Evolutionary conservation across 2,888 invertebrate genomes (phyloP).

Genomic region (Crepidodera aurea): DNA sequence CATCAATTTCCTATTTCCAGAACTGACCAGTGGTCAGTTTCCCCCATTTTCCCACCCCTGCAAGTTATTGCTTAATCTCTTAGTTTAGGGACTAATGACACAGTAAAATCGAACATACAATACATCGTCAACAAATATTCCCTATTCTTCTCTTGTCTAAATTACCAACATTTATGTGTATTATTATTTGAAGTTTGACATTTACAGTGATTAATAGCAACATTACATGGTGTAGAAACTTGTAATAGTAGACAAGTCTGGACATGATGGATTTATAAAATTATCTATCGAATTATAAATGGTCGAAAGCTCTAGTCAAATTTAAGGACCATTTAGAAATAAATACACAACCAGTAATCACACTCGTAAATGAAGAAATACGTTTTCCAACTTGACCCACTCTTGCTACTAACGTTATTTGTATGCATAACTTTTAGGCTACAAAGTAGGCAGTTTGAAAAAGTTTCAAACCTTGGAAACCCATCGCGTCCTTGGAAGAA

Average conservation of each 20-base stretch:
- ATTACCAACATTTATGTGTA: slow-evolving; percentile 48
- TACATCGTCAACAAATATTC: slow-evolving; percentile 57
- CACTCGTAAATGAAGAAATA: no score
- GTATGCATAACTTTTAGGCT: no score
- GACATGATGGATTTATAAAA: slow-evolving; percentile 36
- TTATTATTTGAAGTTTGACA: slow-evolving; percentile 49
- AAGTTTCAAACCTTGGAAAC: no score
- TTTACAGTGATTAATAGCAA: slow-evolving; percentile 50
- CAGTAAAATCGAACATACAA: slow-evolving; percentile 38
- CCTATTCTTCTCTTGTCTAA: slow-evolving; percentile 38
- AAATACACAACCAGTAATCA: no score
- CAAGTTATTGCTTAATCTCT: slow-evolving; percentile 61
- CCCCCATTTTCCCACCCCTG: slow-evolving; percentile 51
- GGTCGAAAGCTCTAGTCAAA: no score
- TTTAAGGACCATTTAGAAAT: no score
- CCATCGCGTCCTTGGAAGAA: no score
- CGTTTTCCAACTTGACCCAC: no score
- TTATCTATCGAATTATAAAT: not conserved
- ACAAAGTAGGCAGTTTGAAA: no score
- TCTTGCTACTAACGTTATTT: no score
- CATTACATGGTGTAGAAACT: slow-evolving; percentile 34
- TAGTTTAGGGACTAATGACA: slow-evolving; percentile 39
- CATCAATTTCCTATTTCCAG: slow-evolving; percentile 14
- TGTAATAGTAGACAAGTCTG: slow-evolving; percentile 35
- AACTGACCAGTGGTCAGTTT: slow-evolving; percentile 58